These are phyloP conservation scores for Muscicapa adusta DNA, from an alignment of 2,113 vertebrate genomes.

Conservation along the genomic window DNA sequence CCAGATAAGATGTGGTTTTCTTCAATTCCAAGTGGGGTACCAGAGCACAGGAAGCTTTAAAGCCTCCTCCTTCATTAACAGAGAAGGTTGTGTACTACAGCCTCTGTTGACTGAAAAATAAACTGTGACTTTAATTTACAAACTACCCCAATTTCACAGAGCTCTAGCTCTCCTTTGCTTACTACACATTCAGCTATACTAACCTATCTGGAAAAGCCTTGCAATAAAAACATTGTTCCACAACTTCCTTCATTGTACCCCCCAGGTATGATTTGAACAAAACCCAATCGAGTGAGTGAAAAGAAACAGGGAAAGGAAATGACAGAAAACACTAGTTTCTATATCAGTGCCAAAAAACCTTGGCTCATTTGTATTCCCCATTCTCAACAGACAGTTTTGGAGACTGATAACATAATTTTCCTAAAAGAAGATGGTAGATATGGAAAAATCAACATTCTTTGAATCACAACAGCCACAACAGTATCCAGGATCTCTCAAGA, in stretches of 20 bases:
- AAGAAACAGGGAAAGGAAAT: not conserved
- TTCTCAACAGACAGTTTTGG: not conserved
- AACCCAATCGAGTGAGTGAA: not conserved
- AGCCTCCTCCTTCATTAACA: not conserved
- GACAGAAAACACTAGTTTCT: not conserved
- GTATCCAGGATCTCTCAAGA: not conserved
- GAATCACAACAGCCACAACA: not conserved
- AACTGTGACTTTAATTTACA: not conserved
- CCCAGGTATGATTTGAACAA: not conserved
- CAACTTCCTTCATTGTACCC: not conserved
- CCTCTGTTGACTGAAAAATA: not conserved
- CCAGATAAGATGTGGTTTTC: not conserved
- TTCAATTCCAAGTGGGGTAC: not conserved
- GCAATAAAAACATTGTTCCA: not conserved
- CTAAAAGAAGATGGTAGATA: not conserved
- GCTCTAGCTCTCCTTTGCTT: not conserved
- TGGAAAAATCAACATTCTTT: not conserved
- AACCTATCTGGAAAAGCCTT: not conserved
- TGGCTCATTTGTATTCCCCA: not conserved
- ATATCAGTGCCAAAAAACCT: not conserved
- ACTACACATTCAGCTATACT: not conserved
- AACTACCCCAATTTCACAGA: not conserved
- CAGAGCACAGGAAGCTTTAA: not conserved
- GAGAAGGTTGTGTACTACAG: not conserved
- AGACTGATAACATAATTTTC: not conserved